Percentiles rank a stretch among this genome's conserved stretches.
Conservation (phyloP, 37 sponge, comb jelly and placozoan species). For the Cladorhizidae sp. region DNA sequence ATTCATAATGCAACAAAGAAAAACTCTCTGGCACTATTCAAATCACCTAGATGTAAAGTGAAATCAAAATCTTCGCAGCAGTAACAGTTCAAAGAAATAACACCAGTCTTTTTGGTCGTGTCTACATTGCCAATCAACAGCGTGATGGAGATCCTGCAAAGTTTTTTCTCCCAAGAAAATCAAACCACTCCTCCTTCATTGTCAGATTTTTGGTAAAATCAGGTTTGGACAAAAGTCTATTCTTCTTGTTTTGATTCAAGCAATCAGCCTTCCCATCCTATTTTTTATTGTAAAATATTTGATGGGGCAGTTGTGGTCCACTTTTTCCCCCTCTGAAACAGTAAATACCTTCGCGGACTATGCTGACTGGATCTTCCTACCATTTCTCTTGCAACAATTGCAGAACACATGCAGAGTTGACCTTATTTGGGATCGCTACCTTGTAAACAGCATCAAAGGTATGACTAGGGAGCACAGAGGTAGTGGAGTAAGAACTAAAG, state of each 20-base stretch:
- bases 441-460: not conserved
- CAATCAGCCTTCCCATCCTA: not conserved
- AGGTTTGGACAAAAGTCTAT: too few species aligned
- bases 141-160: conserved; percentile 3
- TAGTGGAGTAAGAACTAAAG: too few species aligned
- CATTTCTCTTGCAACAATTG: not conserved
- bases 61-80: too few species aligned
- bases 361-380: not conserved
- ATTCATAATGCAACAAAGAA: too few species aligned
- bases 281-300: not conserved
- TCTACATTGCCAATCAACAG: conserved; percentile 9
- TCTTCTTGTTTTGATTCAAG: not conserved
- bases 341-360: not conserved
- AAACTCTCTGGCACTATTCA: too few species aligned
- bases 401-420: too few species aligned
- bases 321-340: not conserved
- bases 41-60: too few species aligned
- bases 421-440: too few species aligned
- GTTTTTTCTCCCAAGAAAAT: conserved; percentile 5
- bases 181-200: too few species aligned
- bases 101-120: too few species aligned
- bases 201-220: not conserved
- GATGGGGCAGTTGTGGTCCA: not conserved
- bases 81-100: too few species aligned
- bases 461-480: not conserved